Base-by-base conservation (phyloP, 2,888 invertebrate genomes). In the Galerucella pusilla region DNA sequence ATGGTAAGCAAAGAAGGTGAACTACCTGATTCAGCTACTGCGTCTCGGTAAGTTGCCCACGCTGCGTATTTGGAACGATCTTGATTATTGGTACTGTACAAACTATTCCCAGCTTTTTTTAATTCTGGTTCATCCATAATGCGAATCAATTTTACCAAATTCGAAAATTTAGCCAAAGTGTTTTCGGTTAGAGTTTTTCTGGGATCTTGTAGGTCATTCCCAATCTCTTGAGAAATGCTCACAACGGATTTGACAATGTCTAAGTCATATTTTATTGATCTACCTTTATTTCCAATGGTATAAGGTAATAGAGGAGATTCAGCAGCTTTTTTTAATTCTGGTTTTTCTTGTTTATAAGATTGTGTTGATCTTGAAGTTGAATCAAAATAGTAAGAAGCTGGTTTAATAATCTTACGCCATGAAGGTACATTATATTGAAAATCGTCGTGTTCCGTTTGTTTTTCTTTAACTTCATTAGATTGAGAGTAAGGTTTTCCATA, bases 11-110 rank as follows among this genome's bases (percentile, higher is more conserved):
- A 90, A 65, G 93, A 92, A 2, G 94, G 93, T 63, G 91, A 90
- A 20, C 93, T 93, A 71, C 94, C 94, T 35, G 91, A 89, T 85
- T 93, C 90, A 14, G 90, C 89, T 2, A 93, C 89, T 35, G 92
- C 92, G 81, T 93, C 94, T 66, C 92, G 91, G 86, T 89, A 92
- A n/a, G 90, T 89, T 85, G 87, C 89, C 92, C 93, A 93, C 82
- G 90, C 89, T 66, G 90, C 88, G 68, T 86, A 82, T 20, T 85
- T 83, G n/a, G 79, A 76, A 28, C 81, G 84, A 57, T 86, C 78
- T 52, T 83, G 74, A 61, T 85, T 83, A 69, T 87, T 84, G 66
- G 79, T 20, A 20, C 20, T 82, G 85, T 91, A 91, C 69, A 93
- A 86, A 79, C 88, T 86, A 54, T 88, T 88, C 76, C 90, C 89